Base-by-base conservation (phyloP, 2,888 invertebrate genomes). In the Vandiemenella viatica region DNA sequence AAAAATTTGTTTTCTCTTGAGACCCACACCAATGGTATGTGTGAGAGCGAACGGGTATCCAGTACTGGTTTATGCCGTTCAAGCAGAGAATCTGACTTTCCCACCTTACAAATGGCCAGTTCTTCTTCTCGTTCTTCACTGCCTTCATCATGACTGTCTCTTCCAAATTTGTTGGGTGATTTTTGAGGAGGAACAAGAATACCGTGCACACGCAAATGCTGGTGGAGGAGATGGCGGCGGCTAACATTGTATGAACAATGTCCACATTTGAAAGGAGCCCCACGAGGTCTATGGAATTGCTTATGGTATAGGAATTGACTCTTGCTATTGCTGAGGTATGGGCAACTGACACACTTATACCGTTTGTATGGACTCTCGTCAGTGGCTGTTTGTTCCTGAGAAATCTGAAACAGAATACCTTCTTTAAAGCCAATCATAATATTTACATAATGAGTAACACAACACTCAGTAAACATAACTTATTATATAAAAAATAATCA, bases 221-320 rank as follows among this genome's bases (percentile, higher is more conserved):
- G 87, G 61, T 83, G 83, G n/a, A 90, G 71, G 37, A 88, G 71
- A 58, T 88, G 83, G 54, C 80, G 71, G 61, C 83, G 83, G 48
- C 81, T 83, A 7, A 87, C 87, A 60, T 85, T 85, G 62, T 87
- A 89, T 55, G 81, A 80, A 64, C 90, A 91, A 57, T 79, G 72
- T 18, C 76, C 76, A 62, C 91, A 91, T 63, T 84, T 84, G 65
- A 82, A 84, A n/a, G 79, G 79, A 0, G 81, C 79, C 41, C 78
- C 77, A 46, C 79, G 74, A 0, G 80, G 78, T 37, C 80, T 72
- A 62, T 91, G 91, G 62, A 89, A 83, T 61, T 88, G 87, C 61
- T 85, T 85, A 61, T 90, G 90, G 62, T 89, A 87, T 62, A 83
- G 76, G 65, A 79, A 87, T 64, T 89, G 88, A 20, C 85, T 85